Conservation (phyloP, 2,113 vertebrate genomes). For the Laticauda colubrina region DNA sequence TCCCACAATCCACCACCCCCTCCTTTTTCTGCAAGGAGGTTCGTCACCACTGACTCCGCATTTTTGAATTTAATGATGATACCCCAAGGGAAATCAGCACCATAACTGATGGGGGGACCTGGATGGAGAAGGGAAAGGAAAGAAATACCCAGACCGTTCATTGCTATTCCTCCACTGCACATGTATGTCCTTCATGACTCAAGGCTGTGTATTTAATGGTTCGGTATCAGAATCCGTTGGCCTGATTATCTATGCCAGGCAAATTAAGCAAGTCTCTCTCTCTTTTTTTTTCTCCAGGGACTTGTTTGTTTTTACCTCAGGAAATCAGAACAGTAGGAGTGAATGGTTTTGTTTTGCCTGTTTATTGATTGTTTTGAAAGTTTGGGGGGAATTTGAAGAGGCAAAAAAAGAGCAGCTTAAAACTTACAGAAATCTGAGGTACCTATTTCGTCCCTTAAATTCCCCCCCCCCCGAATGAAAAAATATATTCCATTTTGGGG, state of each 20-base stretch:
- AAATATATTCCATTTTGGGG: background rate
- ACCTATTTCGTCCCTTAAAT: background rate
- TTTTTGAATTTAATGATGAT: constrained; percentile 2
- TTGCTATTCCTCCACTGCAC: background rate
- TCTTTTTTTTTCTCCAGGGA: background rate
- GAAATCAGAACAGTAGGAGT: background rate
- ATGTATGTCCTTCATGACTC: background rate
- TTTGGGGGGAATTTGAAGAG: background rate
- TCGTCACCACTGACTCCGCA: constrained; percentile 7
- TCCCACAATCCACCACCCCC: constrained; percentile 1
- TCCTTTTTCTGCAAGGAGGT: constrained; percentile 5
- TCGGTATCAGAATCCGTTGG: background rate
- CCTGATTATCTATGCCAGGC: background rate
- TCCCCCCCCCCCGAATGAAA: background rate
- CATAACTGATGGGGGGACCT: background rate
- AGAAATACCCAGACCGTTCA: background rate
- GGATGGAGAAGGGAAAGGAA: background rate
- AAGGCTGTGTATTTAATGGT: background rate
- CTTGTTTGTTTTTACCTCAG: background rate
- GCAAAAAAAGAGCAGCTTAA: background rate
- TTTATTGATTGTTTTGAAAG: background rate
- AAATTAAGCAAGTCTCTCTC: background rate
- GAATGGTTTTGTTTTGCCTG: background rate
- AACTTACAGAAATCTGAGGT: background rate
- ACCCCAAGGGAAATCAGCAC: constrained; percentile 12